These are phyloP conservation scores for Coelogynopora nodosa DNA, from an alignment of 2,888 invertebrate species.

Conservation along the genomic window DNA sequence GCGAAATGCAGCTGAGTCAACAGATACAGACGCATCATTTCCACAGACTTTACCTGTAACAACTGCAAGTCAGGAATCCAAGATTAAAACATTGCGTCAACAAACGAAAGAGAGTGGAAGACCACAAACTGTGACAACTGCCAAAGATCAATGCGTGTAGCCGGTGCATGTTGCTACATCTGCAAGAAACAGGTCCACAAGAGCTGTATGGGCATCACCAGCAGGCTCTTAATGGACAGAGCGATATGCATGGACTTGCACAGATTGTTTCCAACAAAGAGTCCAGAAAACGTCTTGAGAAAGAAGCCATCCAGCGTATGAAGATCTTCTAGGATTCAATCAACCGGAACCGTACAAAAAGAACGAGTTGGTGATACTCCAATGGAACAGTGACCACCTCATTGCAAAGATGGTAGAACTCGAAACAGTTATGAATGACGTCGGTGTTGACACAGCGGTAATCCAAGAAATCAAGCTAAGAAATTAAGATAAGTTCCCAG, in stretches of 20 bases:
- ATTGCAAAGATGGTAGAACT: not conserved
- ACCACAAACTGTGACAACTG: not conserved
- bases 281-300: not conserved
- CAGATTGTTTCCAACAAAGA: not conserved
- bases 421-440: not conserved
- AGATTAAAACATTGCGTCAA: not conserved
- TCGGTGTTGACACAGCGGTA: not conserved
- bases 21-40: not conserved
- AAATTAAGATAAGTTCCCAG: not conserved
- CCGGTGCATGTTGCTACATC: not conserved
- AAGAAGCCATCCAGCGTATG: not conserved
- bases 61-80: not conserved
- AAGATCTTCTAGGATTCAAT: not conserved
- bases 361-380: not conserved
- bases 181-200: not conserved
- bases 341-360: not conserved
- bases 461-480: not conserved
- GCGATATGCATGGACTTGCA: slow-evolving; percentile 2
- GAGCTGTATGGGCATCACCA: not conserved
- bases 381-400: slow-evolving; percentile 12
- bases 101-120: not conserved
- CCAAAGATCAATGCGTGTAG: not conserved
- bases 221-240: not conserved
- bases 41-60: not conserved
- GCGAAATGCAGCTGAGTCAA: not conserved